Evolutionary conservation across 2,113 vertebrate species (phyloP), one percentile per base, ranked within the genome.

Genomic region (Apteryx owenii): DNA sequence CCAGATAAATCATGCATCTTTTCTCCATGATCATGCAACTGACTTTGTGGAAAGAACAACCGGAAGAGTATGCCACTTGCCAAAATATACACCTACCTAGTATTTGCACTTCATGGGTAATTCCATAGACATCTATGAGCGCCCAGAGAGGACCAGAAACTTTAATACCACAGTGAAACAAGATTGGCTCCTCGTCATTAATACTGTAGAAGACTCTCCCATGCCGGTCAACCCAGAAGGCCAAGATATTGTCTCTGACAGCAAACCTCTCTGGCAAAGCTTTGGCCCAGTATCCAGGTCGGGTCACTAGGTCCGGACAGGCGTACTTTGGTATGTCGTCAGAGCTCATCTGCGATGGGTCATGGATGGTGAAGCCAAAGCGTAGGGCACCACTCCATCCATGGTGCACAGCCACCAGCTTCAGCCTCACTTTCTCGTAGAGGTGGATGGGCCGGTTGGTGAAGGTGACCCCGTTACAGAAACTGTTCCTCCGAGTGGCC

Each of bases 281-380:
- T 96, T 99, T 99, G 94, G 99, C 99, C 99, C 99, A 99, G 98
- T 99, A 99, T 17, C 99, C 99, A 0, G 99, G 99, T 14, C 99
- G 97, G 12, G 99, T 99, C 95, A 99, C 99, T 75, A 99, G 98
- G 96, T 99, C 99, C 0, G 99, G 99, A 65, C 99, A 99, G 66
- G 99, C 99, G 6, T 99, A 99, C 97, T 99, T 99, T 97, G 99
- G 99, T 98, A 99, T 99, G 95, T 99, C 99, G 2, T 99, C 97
- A 1, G 98, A 95, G 77, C 98, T 97, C 97, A 99, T 98, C 96
- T 99, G 99, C 1, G 99, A 98, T 0, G 99, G 99, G 97, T 99
- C 99, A 2, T 99, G 98, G 78, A 98, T 99, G 29, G 99, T 99
- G 97, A 99, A 99, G 82, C 99, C 99, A 5, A 99, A 99, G 79